phyloP scores from a whole-genome alignment of 1,140 invertebrate genomes.

The Lasioglossum albipes region DNA sequence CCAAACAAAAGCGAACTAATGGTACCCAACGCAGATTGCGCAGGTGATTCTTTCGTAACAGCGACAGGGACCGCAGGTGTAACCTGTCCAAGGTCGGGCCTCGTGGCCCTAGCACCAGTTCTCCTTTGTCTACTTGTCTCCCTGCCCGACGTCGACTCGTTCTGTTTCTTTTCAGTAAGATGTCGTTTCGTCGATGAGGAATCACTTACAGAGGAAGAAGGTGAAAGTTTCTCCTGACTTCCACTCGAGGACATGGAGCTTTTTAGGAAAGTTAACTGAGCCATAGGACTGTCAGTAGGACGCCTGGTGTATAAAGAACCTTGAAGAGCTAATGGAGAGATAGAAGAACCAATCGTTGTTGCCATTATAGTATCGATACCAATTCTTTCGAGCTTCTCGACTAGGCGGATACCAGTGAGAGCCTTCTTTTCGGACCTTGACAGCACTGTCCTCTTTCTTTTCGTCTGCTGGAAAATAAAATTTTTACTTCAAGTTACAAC shows the following conservation, averaged over 20 bases:
- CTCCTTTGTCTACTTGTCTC: conserved; percentile 70
- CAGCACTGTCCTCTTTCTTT: conserved; percentile 78
- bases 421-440: conserved; percentile 80
- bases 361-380: conserved; percentile 85
- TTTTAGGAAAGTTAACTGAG: conserved; percentile 87
- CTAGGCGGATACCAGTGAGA: conserved; percentile 81
- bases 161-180: conserved; percentile 6
- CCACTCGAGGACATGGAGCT: conserved; percentile 75
- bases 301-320: conserved; percentile 81
- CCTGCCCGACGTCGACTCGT: conserved; percentile 2
- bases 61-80: conserved; percentile 70
- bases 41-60: conserved; percentile 76
- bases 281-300: conserved; percentile 85
- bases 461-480: conserved; percentile 41
- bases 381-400: conserved; percentile 86
- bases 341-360: conserved; percentile 72
- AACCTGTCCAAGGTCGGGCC: conserved; percentile 83
- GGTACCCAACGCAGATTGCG: conserved; percentile 86
- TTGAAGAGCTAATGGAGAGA: conserved; percentile 82
- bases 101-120: conserved; percentile 76
- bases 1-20: conserved; percentile 90
- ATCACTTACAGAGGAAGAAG: conserved; percentile 73
- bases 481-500: background rate
- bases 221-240: conserved; percentile 70
- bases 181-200: conserved; percentile 74